Percentiles rank a stretch among this genome's conserved stretches.
These are phyloP conservation scores for Sarcoramphus papa DNA, from an alignment of 2,797 vertebrate genomes.

Conservation along the genomic window DNA sequence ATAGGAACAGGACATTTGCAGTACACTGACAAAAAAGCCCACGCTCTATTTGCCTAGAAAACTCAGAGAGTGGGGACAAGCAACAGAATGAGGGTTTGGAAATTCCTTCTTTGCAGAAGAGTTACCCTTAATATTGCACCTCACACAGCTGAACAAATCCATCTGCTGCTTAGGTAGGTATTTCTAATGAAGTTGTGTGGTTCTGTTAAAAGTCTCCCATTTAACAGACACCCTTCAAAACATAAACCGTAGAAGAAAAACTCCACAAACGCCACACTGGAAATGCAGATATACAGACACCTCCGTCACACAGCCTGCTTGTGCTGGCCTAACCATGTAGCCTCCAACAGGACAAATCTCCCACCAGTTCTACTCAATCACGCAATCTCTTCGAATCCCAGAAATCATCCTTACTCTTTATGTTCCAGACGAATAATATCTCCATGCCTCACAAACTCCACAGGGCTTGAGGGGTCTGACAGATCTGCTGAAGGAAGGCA, in stretches of 20 bases:
- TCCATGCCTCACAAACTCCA: constrained; percentile 89
- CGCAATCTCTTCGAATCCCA: neutral
- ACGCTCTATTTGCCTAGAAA: neutral
- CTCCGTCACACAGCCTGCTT: neutral
- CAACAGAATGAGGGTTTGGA: neutral
- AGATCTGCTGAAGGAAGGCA: constrained; percentile 61
- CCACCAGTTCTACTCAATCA: neutral
- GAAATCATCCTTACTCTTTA: constrained; percentile 84
- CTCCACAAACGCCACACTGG: neutral
- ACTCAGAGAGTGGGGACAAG: neutral
- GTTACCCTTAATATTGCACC: neutral
- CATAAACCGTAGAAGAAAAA: neutral
- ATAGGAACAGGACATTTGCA: neutral
- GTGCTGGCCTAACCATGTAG: neutral
- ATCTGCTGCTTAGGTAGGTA: neutral
- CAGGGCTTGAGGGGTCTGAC: constrained; percentile 72
- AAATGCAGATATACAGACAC: neutral
- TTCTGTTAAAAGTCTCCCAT: neutral
- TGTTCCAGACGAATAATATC: constrained; percentile 92
- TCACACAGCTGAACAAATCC: neutral
- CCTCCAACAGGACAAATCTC: neutral
- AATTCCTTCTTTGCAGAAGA: neutral
- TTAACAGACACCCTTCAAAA: neutral
- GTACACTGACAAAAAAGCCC: fast-evolving
- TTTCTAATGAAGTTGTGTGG: neutral